Conservation (phyloP, 2,888 invertebrate species). For the Drosophila heteroneura region DNA sequence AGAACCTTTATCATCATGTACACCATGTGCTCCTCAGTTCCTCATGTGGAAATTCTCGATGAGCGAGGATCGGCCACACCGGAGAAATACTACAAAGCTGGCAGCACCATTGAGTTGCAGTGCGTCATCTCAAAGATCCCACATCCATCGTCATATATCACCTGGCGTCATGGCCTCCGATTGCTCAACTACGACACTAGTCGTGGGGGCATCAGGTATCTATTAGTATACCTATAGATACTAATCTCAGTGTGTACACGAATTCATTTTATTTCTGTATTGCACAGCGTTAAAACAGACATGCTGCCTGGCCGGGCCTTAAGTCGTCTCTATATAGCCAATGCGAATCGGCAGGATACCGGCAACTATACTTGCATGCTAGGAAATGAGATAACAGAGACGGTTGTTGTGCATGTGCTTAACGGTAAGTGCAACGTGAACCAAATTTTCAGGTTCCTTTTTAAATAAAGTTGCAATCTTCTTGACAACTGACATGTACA, state of each 20-base stretch:
- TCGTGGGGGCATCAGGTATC: conserved; percentile 92
- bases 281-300: conserved; percentile 91
- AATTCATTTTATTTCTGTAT: background rate
- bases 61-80: conserved; percentile 91
- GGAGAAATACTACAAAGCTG: conserved; percentile 93
- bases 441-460: background rate
- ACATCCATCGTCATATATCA: conserved; percentile 90
- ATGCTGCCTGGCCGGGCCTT: conserved; percentile 90
- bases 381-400: conserved; percentile 89
- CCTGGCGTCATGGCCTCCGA: conserved; percentile 92
- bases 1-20: background rate
- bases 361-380: conserved; percentile 92
- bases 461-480: background rate
- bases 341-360: conserved; percentile 91
- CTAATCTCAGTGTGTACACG: background rate
- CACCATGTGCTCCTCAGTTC: conserved; percentile 86
- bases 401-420: conserved; percentile 91
- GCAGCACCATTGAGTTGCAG: conserved; percentile 92
- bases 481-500: background rate
- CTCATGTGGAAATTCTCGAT: conserved; percentile 92
- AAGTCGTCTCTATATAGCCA: conserved; percentile 92
- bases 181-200: conserved; percentile 92
- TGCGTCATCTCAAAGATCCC: conserved; percentile 93
- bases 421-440: conserved; percentile 87
- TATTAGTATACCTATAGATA: conserved; percentile 32